Conservation (phyloP, 1,140 invertebrate genomes). For the Drosophila orosa region DNA sequence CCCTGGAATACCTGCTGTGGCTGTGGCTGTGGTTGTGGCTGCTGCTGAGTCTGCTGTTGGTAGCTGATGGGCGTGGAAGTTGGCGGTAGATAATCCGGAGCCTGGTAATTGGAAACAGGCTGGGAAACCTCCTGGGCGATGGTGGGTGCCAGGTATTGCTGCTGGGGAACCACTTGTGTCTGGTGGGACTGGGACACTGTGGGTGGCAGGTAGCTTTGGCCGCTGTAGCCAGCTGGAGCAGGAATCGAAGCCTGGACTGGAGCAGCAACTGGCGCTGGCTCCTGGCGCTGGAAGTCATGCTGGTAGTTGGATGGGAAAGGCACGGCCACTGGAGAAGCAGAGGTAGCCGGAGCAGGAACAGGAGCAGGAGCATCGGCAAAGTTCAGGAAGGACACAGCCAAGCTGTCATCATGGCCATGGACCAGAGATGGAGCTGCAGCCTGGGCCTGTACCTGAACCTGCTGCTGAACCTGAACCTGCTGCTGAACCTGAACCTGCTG, state of each 20-base stretch:
- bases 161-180: background rate
- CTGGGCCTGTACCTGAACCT: constrained; percentile 12
- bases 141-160: constrained; percentile 31
- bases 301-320: constrained; percentile 75
- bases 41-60: constrained; percentile 31
- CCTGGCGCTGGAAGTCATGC: constrained; percentile 66
- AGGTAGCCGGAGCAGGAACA: constrained; percentile 11
- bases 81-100: constrained; percentile 62
- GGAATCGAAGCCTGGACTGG: background rate
- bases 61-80: constrained; percentile 15
- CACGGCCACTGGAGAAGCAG: constrained; percentile 37
- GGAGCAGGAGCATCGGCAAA: constrained; percentile 53
- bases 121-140: constrained; percentile 20
- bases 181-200: constrained; percentile 34
- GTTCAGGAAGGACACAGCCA: constrained; percentile 64
- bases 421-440: background rate
- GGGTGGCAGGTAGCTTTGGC: constrained; percentile 50
- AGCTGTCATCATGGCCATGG: constrained; percentile 40
- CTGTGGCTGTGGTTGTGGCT: constrained; percentile 17
- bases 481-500: constrained; percentile 21
- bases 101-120: constrained; percentile 47
- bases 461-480: constrained; percentile 22
- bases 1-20: constrained; percentile 33
- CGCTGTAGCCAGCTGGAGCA: constrained; percentile 1
- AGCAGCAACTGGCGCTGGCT: constrained; percentile 1